Base-by-base conservation (phyloP, 2,888 invertebrate species). In the Oxystoma pomonae region DNA sequence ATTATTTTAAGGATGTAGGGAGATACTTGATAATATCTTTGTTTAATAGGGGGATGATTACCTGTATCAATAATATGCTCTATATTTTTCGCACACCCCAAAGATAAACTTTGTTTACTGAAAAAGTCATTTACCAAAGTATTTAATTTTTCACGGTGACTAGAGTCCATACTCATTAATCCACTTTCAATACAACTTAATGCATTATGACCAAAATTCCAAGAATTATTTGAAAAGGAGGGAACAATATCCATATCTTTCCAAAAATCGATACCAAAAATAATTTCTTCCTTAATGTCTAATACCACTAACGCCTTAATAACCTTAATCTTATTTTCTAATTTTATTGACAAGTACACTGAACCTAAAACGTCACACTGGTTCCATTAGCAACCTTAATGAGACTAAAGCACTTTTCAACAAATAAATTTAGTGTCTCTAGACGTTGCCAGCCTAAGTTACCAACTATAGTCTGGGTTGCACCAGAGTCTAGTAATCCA, bases 241-340 rank as follows among this genome's bases (percentile, higher is more conserved):
- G 65, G 19, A 55, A 61, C 59, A 9, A 63, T 61, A n/a, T 64
- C 52, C 60, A 66, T 64, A n/a, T 61, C 61, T 18, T 35, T 56
- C 64, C 64, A 66, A 58, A 64, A 66, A 57, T 64, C 59, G 16
- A 64, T 60, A 2, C 66, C 64, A 17, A 64, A 62, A 20, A 66
- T 64, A 1, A 64, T 60, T 19, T 62, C 62, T n/a, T n/a, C 56
- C 18, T 49, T 18, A 19, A 64, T 58, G 50, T 66, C 62, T 22
- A 62, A 21, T 35, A 66, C 59, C 16, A 65, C 57, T 56, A 65
- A 57, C 18, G 16, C 20, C 20, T 56, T 60, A 12, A 61, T 58
- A 17, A 63, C 52, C n/a, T 22, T 60, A 53, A 64, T n/a, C 49
- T 20, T 62, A 60, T 55, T 50, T 12, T 58, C 50, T 56, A 64